Base-by-base conservation (phyloP, 2,888 invertebrate species). In the Calameuta idolon region DNA sequence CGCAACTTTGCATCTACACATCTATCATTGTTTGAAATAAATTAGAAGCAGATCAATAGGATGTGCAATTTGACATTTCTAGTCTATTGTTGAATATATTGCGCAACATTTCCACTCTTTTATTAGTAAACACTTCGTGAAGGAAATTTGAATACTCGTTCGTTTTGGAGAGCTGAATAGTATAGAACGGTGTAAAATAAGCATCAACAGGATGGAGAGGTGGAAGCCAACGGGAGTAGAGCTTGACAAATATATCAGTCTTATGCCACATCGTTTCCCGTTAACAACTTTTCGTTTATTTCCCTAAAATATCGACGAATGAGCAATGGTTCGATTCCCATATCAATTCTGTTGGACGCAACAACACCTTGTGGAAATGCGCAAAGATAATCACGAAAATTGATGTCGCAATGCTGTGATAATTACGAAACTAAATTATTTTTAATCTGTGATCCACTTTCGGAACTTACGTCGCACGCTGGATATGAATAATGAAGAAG, bases 1-100 rank as follows among this genome's bases (percentile, higher is more conserved):
- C 84, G 83, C 81, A 88, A 86, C 87, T 86, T 87, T 87, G 87
- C 83, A 81, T 82, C n/a, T n/a, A n/a, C n/a, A 83, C 83, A 83
- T 77, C 82, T 69, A 76, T 77, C 34, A 71, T 71, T 71, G 34
- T 71, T 33, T 34, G 9, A 55, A 55, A 55, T 55, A 55, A 55
- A 23, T 55, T 9, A 5, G 40, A 9, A 23, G 15, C 15, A 55
- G 23, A 23, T 9, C 9, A 23, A 55, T 55, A 55, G 2, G 23
- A 23, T 55, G 1, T 55, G 9, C 55, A 2, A 55, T 55, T 55
- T 23, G 55, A 23, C 23, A 23, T 23, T 23, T 9, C 15, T 23
- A 40, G 23, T 23, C 55, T 23, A 15, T 55, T 9, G 5, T 23
- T 55, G 23, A 55, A 55, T 55, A 55, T 55, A 55, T 55, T 55